Evolutionary conservation across 2,113 vertebrate species (phyloP), one percentile per base, ranked within the genome.

Genomic region (Andinoacara biseriatus): DNA sequence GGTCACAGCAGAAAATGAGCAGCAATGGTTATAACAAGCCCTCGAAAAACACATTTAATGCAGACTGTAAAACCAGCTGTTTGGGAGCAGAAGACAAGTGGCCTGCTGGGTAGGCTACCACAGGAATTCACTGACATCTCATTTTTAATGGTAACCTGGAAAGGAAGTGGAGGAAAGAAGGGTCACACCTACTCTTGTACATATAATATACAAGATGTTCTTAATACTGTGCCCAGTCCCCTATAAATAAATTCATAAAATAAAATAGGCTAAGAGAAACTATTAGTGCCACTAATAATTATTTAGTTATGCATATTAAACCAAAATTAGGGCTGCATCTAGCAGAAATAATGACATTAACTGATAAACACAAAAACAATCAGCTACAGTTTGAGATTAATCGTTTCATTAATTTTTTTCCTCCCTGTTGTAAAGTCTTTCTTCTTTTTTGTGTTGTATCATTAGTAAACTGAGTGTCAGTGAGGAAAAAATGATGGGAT

Each of bases 391-490:
- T 15, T 18, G 2, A 52, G 35, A 1, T 43, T 24, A 2, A 24
- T 17, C 35, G 2, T 67, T n/a, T 33, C 31, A 1, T 0, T 67
- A 7, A 10, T 46, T 26, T 43, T 26, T 43, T 26, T 9, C 38
- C 63, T 26, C 8, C 4, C 38, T 18, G 52, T n/a, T 56, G 52
- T 56, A 56, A 56, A n/a, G 40, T 46, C 38, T 2, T 43, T 52
- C 49, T 54, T 54, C 7, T 9, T 54, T 33, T 46, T 67, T 26
- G 38, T 67, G 38, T 67, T 26, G 5, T 26, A 3, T 26, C 17
- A 46, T 0, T 67, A 38, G 22, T 17, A 46, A 46, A 67, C 22
- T 24, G 20, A 38, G 1, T 14, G 0, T 4, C 63, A 29, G 5
- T 49, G 15, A 46, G 63, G 38, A 24, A 29, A 67, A 67, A 67